These are phyloP conservation scores for Emydoidea blandingii DNA, from an alignment of 2,797 vertebrate genomes.

Conservation along the genomic window DNA sequence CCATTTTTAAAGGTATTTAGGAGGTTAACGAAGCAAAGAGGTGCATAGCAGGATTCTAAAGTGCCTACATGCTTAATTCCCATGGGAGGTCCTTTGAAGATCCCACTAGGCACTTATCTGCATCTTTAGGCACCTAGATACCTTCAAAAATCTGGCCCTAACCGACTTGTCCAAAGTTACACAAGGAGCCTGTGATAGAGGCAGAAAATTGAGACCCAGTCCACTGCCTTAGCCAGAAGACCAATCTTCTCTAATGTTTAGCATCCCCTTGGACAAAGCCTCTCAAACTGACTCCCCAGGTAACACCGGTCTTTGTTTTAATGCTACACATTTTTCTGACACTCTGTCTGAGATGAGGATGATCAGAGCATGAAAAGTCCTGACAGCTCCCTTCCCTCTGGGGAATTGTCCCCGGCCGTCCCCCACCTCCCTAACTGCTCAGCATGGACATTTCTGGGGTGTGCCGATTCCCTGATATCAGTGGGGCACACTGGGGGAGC, in stretches of 20 bases:
- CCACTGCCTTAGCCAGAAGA: neutral
- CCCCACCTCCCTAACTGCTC: neutral
- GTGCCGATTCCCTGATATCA: neutral
- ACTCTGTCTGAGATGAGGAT: neutral
- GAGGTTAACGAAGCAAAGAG: neutral
- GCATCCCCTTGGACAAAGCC: neutral
- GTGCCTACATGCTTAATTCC: neutral
- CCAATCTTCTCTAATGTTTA: neutral
- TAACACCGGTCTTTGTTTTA: fast-evolving
- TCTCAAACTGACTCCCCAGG: neutral
- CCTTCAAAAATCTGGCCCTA: neutral
- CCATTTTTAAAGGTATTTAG: neutral
- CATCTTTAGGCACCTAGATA: neutral
- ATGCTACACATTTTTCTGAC: neutral
- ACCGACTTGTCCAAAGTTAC: neutral
- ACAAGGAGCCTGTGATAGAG: slow-evolving; percentile 51
- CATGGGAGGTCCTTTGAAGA: neutral
- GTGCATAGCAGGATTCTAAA: neutral
- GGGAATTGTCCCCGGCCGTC: neutral
- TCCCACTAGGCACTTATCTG: neutral
- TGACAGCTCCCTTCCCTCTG: neutral
- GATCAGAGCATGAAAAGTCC: neutral
- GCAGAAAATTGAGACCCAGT: neutral
- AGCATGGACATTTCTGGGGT: neutral
- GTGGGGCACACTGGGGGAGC: neutral